Evolutionary conservation across 1,140 invertebrate species (phyloP), one percentile per base, ranked within the genome.

Genomic region (Platorchestia sp.): DNA sequence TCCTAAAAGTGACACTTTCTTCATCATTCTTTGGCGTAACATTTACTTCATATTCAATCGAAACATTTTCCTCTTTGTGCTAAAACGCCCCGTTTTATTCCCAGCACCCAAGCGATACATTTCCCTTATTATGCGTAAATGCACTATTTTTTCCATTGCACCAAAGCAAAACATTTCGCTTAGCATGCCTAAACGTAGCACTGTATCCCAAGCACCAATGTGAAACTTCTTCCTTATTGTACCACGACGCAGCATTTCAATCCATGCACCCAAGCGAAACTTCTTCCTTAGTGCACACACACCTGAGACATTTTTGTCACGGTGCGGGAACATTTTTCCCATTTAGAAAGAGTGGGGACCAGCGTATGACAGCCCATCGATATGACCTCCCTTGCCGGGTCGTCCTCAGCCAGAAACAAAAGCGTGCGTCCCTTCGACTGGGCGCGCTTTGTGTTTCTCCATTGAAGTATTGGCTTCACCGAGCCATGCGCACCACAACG

Each of bases 281-380:
- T 75, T 75, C 27, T 36, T 36, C 27, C 36, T 36, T 27, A 75
- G 59, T 1, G 3, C 27, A 22, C 59, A 1, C 36, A 27, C 59
- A 75, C 59, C 27, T 75, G 59, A 36, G 36, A 1, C 27, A 22
- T 75, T 75, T 75, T 36, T 36, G 10, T 75, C 27, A 14, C 27
- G 14, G 59, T 27, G 7, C 27, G 14, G 59, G 27, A 75, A 36
- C 27, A 75, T 75, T 75, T 75, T 75, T 36, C 87, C 42, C 87
- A 89, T 89, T 89, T 89, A 41, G 14, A 89, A 44, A 89, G 43
- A 10, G 41, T 89, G 36, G 87, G n/a, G 87, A 41, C 41, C 5
- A 89, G 87, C 87, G 87, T 44, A 44, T 89, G 87, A 44, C 41
- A 42, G 87, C 87, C 87, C 87, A 19, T 42, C 87, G 87, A 89